A percentile compares a stretch with the other conserved stretches of the same genome.
These are phyloP conservation scores for Lissonota sp. DNA, from an alignment of 2,888 invertebrate species.

Conservation along the genomic window DNA sequence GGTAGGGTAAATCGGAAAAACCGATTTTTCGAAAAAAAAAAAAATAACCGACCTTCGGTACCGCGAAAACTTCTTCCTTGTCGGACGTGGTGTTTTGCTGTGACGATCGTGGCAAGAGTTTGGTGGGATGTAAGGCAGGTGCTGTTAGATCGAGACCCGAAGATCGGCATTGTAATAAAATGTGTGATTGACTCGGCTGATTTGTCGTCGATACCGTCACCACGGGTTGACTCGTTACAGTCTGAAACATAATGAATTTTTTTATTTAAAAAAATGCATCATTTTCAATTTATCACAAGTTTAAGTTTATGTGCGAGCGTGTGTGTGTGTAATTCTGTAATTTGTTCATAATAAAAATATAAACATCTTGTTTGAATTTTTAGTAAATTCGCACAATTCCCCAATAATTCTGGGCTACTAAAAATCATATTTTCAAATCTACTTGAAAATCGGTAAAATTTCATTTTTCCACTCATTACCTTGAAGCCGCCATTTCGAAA, in stretches of 20 bases:
- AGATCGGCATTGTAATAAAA: conserved; percentile 79
- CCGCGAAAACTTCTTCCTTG: conserved; percentile 83
- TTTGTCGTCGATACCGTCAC: conserved; percentile 74
- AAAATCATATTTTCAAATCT: too few species aligned
- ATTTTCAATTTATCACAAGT: conserved; percentile 1
- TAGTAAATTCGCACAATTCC: too few species aligned
- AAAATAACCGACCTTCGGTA: conserved; percentile 82
- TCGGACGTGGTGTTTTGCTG: conserved; percentile 61
- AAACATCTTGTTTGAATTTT: too few species aligned
- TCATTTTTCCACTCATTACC: conserved; percentile 67
- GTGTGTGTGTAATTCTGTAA: neutral
- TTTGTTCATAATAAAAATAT: too few species aligned
- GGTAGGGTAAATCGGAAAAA: neutral
- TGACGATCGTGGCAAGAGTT: conserved; percentile 77
- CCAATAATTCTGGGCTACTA: too few species aligned
- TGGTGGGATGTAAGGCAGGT: conserved; percentile 77
- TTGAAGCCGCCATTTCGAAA: conserved; percentile 76
- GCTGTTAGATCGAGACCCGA: conserved; percentile 79
- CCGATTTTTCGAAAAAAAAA: neutral
- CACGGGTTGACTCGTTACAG: conserved; percentile 74
- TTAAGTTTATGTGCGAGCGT: neutral
- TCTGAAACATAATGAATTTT: conserved; percentile 65
- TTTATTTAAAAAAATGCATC: conserved; percentile 5
- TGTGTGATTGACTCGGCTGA: conserved; percentile 76
- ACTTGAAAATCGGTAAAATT: neutral